Conservation (phyloP, 1,140 invertebrate genomes). For the Trichoplusia ni region DNA sequence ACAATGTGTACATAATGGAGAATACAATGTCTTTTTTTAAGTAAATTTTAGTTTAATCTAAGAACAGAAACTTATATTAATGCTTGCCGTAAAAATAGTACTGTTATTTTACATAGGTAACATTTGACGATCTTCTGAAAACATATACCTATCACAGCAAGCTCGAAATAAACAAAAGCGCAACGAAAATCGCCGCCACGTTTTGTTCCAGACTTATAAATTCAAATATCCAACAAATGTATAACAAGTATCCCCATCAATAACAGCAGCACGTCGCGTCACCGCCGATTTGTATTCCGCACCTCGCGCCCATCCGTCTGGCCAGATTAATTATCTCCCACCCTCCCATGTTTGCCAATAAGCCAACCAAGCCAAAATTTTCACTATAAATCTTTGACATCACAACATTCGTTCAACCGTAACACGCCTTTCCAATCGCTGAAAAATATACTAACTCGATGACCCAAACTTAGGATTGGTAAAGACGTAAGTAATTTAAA, state of each 20-base stretch:
- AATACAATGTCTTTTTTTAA: no score
- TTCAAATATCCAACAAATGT: constrained; percentile 18
- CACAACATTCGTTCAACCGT: constrained; percentile 32
- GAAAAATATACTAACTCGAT: neutral
- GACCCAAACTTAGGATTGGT: neutral
- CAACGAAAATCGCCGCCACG: neutral
- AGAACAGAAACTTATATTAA: no score
- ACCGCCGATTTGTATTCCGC: constrained; percentile 69
- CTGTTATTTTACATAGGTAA: no score
- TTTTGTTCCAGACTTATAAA: neutral
- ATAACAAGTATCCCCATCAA: constrained; percentile 23
- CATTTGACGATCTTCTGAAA: no score
- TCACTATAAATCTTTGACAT: constrained; percentile 56
- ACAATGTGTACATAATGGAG: no score
- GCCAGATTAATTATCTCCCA: constrained; percentile 76
- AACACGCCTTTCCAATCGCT: constrained; percentile 26
- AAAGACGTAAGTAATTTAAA: constrained; percentile 29
- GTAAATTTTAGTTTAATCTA: no score
- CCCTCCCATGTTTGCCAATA: constrained; percentile 78
- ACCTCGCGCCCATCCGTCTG: constrained; percentile 64
- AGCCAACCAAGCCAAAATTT: constrained; percentile 58
- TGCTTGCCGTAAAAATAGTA: no score
- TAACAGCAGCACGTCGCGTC: constrained; percentile 23
- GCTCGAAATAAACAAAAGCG: no score
- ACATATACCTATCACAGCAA: no score